Base-by-base conservation (phyloP, 2,888 invertebrate species). In the Synergus umbraculus region DNA sequence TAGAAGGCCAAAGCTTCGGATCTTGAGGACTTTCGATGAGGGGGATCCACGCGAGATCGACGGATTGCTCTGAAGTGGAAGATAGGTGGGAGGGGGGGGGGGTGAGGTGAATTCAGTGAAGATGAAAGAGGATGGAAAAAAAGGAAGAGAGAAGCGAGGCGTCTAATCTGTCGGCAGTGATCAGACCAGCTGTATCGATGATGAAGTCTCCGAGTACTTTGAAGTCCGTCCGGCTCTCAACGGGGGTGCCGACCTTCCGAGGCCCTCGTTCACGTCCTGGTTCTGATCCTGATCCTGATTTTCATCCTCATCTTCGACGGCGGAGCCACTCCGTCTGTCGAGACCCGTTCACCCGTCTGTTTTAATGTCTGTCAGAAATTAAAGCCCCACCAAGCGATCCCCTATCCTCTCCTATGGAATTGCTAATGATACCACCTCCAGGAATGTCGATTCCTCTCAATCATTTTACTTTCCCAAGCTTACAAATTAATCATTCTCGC, bases 101-200 rank as follows among this genome's bases (percentile, higher is more conserved):
- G 22, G 22, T 22, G 22, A 54, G 49, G 49, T 73, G 49, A 54
- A 73, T 73, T 54, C 73, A 73, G 78, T 76, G 49, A 69, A 46
- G 67, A 78, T 79, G 80, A 77, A 83, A 80, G 81, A 81, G 78
- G 83, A 83, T 78, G 78, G 76, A 79, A 81, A 81, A 64, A 80
- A 81, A 79, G 85, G 80, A 79, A 82, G 73, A 83, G 85, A 87
- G 86, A 85, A 87, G 86, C 86, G 87, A 88, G 88, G 88, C 88
- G 88, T 89, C 89, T 91, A 91, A 91, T 92, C 91, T 91, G 89
- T 91, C 90, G 91, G 90, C 90, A 88, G 87, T 89, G 91, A 91
- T 92, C 91, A 89, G 89, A 88, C 89, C 87, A 85, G 86, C 86
- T 85, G 89, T 91, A 91, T 91, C 91, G 91, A 91, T 90, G 91